Evolutionary conservation across 2,888 invertebrate species (phyloP), one percentile per base, ranked within the genome.

Genomic region (Morpho achilles): DNA sequence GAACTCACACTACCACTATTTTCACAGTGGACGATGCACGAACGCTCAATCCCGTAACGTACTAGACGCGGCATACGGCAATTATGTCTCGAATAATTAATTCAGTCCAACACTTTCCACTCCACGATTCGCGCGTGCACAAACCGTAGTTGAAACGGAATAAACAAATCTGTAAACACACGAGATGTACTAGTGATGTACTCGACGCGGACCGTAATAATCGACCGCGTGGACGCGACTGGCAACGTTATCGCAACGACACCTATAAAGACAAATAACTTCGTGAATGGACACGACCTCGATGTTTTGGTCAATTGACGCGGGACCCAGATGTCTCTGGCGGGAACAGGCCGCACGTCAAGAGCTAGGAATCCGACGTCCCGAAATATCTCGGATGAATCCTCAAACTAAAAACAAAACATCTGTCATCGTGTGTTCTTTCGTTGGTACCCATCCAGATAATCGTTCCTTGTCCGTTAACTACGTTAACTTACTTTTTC

Each of bases 171-270:
- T 56, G 53, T 57, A 44, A 47, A 53, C 50, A 32, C 32, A 32
- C 5, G 48, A 57, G 56, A 63, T 59, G 62, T 58, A 57, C 56
- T 40, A 56, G 57, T 62, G 43, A 64, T 66, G 65, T 62, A 60
- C 53, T 53, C 46, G 77, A 43, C 86, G 84, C 9, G 46, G 46
- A 87, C 89, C 89, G 87, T 82, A 82, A 88, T 88, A 84, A 87
- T 80, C 88, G 86, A 73, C 78, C 74, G 87, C 84, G 82, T 80
- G 82, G 80, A 83, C 80, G 77, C 84, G 85, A 89, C 89, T 89
- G 88, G 80, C 84, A 76, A 32, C 75, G 82, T 87, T 89, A 88
- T 88, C 86, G 82, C 74, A 65, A 71, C 80, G 76, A 82, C 82
- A 83, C 83, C 83, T 85, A 82, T 84, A 82, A 81, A 80, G 79